Evolutionary conservation across 2,113 vertebrate species (phyloP).

Genomic region (Muscicapa adusta): DNA sequence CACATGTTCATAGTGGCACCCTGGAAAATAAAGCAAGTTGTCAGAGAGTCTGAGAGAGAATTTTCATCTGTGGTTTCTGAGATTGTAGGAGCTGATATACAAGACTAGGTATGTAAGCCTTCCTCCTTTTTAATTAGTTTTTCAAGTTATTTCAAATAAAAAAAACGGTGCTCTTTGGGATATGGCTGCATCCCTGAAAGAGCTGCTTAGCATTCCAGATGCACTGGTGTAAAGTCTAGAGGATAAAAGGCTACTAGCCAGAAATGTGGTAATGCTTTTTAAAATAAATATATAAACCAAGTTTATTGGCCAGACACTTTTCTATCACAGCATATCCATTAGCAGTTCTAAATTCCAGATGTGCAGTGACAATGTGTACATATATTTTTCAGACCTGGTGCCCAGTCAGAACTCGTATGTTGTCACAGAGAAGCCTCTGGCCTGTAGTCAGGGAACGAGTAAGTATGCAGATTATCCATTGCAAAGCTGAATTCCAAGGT

Average conservation of each 20-base stretch:
- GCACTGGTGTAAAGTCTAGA: constrained; percentile 56
- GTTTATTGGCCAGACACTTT: constrained; percentile 69
- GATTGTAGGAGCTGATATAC: neutral
- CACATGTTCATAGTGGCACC: neutral
- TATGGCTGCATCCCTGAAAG: constrained; percentile 11
- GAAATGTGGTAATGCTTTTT: constrained; percentile 66
- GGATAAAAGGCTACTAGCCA: constrained; percentile 54
- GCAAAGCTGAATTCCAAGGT: constrained; percentile 2
- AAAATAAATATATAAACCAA: constrained; percentile 63
- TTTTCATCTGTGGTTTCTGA: neutral
- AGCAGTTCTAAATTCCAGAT: constrained; percentile 66
- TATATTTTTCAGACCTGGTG: constrained; percentile 44
- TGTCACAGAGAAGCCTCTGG: constrained; percentile 43
- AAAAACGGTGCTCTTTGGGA: neutral
- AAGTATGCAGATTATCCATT: constrained; percentile 3
- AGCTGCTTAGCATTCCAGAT: constrained; percentile 60
- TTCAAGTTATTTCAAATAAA: neutral
- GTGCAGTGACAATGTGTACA: constrained; percentile 37
- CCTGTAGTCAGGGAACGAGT: constrained; percentile 15
- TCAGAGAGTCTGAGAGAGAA: neutral
- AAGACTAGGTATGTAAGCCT: neutral
- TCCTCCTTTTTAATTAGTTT: constrained; percentile 15
- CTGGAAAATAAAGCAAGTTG: neutral
- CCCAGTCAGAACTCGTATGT: constrained; percentile 30
- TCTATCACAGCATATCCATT: constrained; percentile 65